A percentile compares a stretch with the other conserved stretches of the same genome.
Conservation (phyloP, 2,888 invertebrate species). For the Neocrepidodera transversa region DNA sequence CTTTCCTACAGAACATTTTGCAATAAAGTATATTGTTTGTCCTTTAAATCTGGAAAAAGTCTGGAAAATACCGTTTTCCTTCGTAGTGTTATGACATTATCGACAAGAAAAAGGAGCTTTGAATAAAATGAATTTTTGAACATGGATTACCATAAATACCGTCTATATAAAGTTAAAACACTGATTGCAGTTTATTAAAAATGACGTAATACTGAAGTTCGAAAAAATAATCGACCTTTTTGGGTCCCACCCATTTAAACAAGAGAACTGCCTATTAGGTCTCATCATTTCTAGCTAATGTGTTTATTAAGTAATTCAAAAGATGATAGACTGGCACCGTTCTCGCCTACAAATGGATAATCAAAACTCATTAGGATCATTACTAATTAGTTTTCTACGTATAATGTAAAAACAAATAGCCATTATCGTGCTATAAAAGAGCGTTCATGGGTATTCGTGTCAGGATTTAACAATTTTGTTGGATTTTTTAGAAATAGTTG, state of each 20-base stretch:
- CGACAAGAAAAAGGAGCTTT: no score
- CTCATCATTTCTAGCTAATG: conserved; percentile 6
- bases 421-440: conserved; percentile 1
- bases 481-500: not conserved
- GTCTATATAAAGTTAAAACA: no score
- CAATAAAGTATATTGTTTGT: no score
- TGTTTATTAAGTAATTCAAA: conserved; percentile 3
- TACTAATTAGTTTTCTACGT: conserved; percentile 14
- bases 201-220: not conserved
- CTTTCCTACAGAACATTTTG: no score
- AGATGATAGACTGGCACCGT: not conserved
- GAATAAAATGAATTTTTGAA: no score
- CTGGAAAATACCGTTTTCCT: no score
- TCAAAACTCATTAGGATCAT: conserved; percentile 13
- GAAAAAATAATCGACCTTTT: not conserved
- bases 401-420: conserved; percentile 9
- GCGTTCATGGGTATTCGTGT: conserved; percentile 3
- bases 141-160: no score
- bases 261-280: conserved; percentile 2
- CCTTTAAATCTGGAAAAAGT: no score
- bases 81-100: no score
- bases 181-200: not conserved
- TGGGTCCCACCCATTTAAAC: not conserved
- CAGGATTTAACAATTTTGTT: conserved; percentile 8
- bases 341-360: conserved; percentile 14